Conservation (phyloP, 1,140 invertebrate genomes). For the Pachyrhynchus sulphureomaculatus region DNA sequence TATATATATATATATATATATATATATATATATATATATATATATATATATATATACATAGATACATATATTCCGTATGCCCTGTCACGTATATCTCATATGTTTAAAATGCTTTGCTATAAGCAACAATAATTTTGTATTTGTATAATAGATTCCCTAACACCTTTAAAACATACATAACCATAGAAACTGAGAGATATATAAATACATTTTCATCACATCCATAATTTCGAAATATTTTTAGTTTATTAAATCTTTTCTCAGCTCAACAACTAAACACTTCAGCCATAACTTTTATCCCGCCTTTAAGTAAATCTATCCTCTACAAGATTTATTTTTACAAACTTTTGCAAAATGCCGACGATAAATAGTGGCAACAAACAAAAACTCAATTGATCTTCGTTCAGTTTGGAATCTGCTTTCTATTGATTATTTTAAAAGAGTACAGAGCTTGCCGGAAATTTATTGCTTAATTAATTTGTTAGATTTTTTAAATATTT, state of each 20-base stretch:
- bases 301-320: constrained; percentile 20
- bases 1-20: too few species aligned
- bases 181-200: too few species aligned
- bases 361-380: constrained; percentile 15
- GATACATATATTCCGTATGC: too few species aligned
- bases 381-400: constrained; percentile 25
- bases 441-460: background rate
- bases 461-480: constrained; percentile 19
- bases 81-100: too few species aligned
- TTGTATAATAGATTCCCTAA: too few species aligned
- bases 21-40: too few species aligned
- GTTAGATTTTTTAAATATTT: constrained; percentile 1
- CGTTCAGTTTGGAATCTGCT: constrained; percentile 18
- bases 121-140: too few species aligned
- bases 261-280: background rate
- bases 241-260: background rate
- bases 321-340: constrained; percentile 7
- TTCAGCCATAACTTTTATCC: background rate
- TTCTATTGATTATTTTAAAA: constrained; percentile 24
- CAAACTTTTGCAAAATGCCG: constrained; percentile 13
- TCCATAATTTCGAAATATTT: too few species aligned
- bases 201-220: too few species aligned
- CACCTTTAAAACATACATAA: too few species aligned
- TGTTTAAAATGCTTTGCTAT: too few species aligned
- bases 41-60: too few species aligned